Conservation (phyloP, 2,113 vertebrate genomes). For the Scopus umbretta region DNA sequence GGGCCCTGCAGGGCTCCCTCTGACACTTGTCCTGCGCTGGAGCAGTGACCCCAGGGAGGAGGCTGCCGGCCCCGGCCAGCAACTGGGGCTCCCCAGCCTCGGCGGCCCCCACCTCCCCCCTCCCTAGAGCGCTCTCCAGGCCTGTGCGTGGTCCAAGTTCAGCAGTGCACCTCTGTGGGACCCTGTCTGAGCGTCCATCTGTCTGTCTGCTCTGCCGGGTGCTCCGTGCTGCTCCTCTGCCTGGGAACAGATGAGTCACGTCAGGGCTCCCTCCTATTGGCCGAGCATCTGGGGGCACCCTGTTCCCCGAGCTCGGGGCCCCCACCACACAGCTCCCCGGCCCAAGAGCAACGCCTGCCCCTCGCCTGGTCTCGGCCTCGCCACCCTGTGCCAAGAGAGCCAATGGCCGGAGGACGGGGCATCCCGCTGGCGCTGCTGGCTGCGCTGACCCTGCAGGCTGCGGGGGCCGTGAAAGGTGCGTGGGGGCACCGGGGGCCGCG, state of each 20-base stretch:
- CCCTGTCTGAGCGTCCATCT: fast-evolving
- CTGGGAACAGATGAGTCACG: background rate
- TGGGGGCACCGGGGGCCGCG: background rate
- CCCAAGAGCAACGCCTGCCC: background rate
- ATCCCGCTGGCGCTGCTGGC: background rate
- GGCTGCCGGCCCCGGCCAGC: background rate
- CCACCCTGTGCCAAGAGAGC: background rate
- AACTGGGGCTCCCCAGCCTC: background rate
- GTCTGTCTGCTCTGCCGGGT: background rate
- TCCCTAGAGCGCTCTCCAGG: background rate
- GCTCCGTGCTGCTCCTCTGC: background rate
- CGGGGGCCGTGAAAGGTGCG: background rate
- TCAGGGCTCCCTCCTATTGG: background rate
- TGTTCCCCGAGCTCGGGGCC: background rate
- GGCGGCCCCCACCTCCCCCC: background rate
- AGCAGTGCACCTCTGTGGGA: background rate
- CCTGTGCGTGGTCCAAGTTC: no score
- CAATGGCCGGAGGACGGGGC: background rate
- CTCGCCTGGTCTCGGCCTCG: background rate
- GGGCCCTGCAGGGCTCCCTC: background rate
- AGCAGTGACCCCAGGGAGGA: background rate
- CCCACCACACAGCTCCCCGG: background rate
- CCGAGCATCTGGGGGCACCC: background rate
- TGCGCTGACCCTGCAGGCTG: background rate
- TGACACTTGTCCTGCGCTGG: background rate